A percentile compares a stretch with the other conserved stretches of the same genome.
phyloP scores from a whole-genome alignment of 2,888 invertebrate species.

The Biston stratarius region DNA sequence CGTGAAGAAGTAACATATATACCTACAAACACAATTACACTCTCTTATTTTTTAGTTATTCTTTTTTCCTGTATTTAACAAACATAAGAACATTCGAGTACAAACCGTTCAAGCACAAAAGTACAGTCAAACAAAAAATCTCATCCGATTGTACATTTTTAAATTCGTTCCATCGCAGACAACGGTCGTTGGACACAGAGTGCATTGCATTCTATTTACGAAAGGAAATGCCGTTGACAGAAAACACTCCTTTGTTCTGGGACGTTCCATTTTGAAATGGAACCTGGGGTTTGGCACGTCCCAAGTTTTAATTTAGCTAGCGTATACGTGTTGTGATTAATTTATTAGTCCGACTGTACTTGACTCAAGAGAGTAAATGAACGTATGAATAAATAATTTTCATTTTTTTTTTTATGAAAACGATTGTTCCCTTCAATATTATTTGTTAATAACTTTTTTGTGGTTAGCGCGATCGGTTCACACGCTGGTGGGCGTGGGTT shows the following conservation, averaged over 20 bases:
- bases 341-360: slow-evolving; percentile 43
- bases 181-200: slow-evolving; percentile 56
- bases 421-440: too few species aligned
- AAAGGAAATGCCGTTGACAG: slow-evolving; percentile 78
- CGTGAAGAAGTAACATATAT: too few species aligned
- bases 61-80: background rate
- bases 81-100: background rate
- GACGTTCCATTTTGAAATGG: slow-evolving; percentile 48
- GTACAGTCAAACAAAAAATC: slow-evolving; percentile 52
- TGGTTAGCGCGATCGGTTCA: too few species aligned
- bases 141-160: slow-evolving; percentile 55
- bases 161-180: slow-evolving; percentile 62
- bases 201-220: slow-evolving; percentile 74
- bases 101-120: slow-evolving; percentile 44
- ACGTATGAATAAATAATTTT: background rate
- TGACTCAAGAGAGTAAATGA: background rate
- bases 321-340: slow-evolving; percentile 44
- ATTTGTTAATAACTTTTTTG: too few species aligned
- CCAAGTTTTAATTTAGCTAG: slow-evolving; percentile 47
- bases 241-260: slow-evolving; percentile 76
- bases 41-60: too few species aligned
- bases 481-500: too few species aligned
- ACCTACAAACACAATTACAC: too few species aligned
- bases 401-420: background rate
- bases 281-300: slow-evolving; percentile 48